Evolutionary conservation across 2,797 vertebrate genomes (phyloP).

Genomic region (Phalanger gymnotis): DNA sequence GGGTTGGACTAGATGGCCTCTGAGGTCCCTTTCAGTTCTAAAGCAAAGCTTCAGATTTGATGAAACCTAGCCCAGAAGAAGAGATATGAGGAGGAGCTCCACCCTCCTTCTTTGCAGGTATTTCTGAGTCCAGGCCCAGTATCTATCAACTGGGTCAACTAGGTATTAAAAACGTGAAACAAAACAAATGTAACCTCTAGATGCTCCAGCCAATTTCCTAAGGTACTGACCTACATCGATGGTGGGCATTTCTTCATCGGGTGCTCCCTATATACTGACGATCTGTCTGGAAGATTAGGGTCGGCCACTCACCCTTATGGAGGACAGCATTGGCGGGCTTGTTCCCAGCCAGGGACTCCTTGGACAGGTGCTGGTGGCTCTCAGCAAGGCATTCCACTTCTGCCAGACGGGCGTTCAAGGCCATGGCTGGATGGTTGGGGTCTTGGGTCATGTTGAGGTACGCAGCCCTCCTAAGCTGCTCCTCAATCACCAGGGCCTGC

Average conservation of each 20-base stretch:
- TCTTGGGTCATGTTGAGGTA: slow-evolving; percentile 99
- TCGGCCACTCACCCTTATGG: slow-evolving; percentile 91
- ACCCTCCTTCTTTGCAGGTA: not conserved
- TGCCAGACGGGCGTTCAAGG: slow-evolving; percentile 94
- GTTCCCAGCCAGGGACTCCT: slow-evolving; percentile 98
- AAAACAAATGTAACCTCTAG: not conserved
- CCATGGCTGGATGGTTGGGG: slow-evolving; percentile 96
- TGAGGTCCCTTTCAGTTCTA: not conserved
- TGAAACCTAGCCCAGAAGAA: not conserved
- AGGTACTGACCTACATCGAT: not conserved
- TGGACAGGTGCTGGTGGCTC: slow-evolving; percentile 98
- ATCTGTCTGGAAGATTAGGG: not conserved
- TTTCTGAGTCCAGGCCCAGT: not conserved
- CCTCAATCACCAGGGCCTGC: slow-evolving; percentile 98
- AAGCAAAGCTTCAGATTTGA: not conserved
- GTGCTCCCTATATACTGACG: not conserved
- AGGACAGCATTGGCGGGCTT: slow-evolving; percentile 97
- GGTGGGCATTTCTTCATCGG: not conserved
- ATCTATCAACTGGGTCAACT: not conserved
- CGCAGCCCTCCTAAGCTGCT: slow-evolving; percentile 95
- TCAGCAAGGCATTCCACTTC: slow-evolving; percentile 99
- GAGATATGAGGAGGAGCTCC: not conserved
- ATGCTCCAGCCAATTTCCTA: not conserved
- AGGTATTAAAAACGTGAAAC: not conserved
- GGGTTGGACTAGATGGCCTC: not conserved